A percentile compares a stretch with the other conserved stretches of the same genome.
phyloP scores from a whole-genome alignment of 2,113 vertebrate genomes.

The Propithecus coquereli region DNA sequence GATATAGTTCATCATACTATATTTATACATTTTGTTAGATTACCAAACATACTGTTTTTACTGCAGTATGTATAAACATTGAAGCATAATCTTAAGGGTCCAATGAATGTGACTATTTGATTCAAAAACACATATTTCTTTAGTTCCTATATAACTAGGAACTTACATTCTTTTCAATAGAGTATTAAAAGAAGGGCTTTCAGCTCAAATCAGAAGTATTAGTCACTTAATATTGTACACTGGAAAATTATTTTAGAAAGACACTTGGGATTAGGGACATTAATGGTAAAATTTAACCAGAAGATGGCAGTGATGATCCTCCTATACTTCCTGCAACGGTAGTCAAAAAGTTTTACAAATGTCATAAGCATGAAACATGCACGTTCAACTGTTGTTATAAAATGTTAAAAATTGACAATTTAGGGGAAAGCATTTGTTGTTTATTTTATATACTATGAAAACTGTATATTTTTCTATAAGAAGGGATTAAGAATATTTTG shows the following conservation, averaged over 20 bases:
- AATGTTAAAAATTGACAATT: constrained; percentile 50
- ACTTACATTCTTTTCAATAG: constrained; percentile 42
- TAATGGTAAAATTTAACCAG: constrained; percentile 52
- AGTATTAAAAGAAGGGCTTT: constrained; percentile 40
- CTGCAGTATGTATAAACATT: constrained; percentile 8
- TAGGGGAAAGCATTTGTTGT: constrained; percentile 44
- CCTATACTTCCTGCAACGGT: constrained; percentile 43
- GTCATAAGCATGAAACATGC: constrained; percentile 63
- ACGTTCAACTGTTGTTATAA: constrained; percentile 37
- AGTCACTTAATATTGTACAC: constrained; percentile 47
- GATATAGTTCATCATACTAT: not conserved
- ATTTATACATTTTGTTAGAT: constrained; percentile 25
- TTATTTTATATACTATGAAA: constrained; percentile 73
- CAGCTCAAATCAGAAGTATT: constrained; percentile 18
- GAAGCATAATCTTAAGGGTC: constrained; percentile 16
- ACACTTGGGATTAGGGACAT: not conserved
- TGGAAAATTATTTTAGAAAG: constrained; percentile 64
- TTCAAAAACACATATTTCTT: constrained; percentile 14
- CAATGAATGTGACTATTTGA: not conserved
- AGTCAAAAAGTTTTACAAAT: constrained; percentile 69
- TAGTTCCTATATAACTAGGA: constrained; percentile 39
- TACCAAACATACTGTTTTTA: not conserved
- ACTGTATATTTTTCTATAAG: constrained; percentile 67
- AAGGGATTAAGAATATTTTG: constrained; percentile 80
- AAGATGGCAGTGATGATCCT: constrained; percentile 59